phyloP scores from a whole-genome alignment of 2,113 vertebrate genomes.

The Chlorodrepanis virens region DNA sequence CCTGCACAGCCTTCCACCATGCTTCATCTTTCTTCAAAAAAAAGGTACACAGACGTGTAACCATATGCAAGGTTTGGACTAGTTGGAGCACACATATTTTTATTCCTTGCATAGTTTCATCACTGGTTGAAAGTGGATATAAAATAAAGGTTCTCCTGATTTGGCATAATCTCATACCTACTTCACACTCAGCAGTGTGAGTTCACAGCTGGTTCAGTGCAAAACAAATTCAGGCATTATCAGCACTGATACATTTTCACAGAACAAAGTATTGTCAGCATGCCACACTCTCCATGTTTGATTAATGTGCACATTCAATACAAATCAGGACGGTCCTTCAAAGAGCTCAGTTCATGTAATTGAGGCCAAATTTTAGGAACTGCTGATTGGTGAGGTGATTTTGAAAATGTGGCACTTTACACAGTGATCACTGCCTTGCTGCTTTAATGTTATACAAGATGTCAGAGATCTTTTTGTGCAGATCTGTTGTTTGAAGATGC shows the following conservation, averaged over 20 bases:
- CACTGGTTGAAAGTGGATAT: background rate
- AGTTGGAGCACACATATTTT: background rate
- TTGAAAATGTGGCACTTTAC: constrained; percentile 8
- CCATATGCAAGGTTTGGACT: background rate
- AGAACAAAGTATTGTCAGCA: constrained; percentile 26
- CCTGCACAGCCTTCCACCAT: background rate
- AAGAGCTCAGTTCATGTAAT: background rate
- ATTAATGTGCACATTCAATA: constrained; percentile 33
- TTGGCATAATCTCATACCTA: background rate
- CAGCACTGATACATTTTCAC: constrained; percentile 20
- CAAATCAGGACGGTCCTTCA: background rate
- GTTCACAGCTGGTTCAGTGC: background rate
- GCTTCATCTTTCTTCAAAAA: background rate
- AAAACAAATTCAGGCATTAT: constrained; percentile 19
- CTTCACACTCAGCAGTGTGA: background rate
- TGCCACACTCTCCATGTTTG: constrained; percentile 7
- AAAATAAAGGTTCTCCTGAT: background rate
- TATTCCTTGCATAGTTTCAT: background rate
- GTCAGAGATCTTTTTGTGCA: background rate
- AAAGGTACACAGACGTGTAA: fast-evolving
- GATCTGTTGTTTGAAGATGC: background rate
- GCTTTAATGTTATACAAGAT: background rate
- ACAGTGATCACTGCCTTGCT: background rate
- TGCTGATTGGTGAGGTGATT: constrained; percentile 40
- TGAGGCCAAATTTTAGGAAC: constrained; percentile 28